Base-by-base conservation (phyloP, 2,113 vertebrate species). In the Sylvietta virens region DNA sequence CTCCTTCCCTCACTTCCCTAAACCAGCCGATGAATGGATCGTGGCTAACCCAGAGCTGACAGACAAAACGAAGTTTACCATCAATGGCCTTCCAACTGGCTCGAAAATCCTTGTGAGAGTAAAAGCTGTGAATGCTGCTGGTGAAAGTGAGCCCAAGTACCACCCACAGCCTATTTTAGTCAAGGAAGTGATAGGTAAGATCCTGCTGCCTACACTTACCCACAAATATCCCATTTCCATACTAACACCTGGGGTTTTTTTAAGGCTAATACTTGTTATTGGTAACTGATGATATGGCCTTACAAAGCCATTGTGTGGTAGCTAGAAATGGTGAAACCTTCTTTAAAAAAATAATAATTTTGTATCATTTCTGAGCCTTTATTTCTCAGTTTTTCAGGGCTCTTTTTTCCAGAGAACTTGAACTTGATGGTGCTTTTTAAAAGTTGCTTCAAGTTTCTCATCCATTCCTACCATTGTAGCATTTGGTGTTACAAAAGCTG, bases 101-200 rank as follows among this genome's bases (percentile, higher is more conserved):
- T 95, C 97, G 0, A 99, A 98, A 98, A 99, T 99, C 96, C 98
- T 98, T 47, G 98, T 99, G 77, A 98, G 99, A 24, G 98, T 99
- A 81, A 99, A 98, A 97, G 99, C 99, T 35, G 94, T 99, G 70
- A 99, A 99, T 39, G 98, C 98, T 12, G 99, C 99, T 2, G 99
- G 99, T 8, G 95, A 98, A 77, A 99, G 99, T 15, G 58, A 96
- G 27, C 99, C 99, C 44, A 98, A 98, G 74, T 97, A 98, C 78
- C 97, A 98, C 80, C 99, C 99, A 72, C 99, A 99, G 93, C 96
- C 99, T 53, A 97, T 99, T 83, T 97, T 99, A 54, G 98, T 99
- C 94, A 99, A 99, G 97, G 98, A 99, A 94, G 98, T 99, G 78
- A 98, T 99, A 89, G 99, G 99, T 99, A 95, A 98, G 98, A 58